Base-by-base conservation (phyloP, 2,888 invertebrate species). In the Limulus polyphemus region DNA sequence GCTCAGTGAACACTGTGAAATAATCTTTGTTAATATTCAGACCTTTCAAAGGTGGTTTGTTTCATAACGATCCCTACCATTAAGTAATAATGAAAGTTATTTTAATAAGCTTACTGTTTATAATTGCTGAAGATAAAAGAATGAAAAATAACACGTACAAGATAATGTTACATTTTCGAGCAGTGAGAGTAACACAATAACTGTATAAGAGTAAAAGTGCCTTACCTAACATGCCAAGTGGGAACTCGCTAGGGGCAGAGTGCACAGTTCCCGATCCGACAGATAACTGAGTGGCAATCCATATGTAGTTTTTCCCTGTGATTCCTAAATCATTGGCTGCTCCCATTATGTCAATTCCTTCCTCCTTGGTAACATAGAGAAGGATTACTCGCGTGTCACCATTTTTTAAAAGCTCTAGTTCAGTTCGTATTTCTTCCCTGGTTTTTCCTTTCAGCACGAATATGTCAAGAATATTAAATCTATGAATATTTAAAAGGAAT, bases 241-340 rank as follows among this genome's bases (percentile, higher is more conserved):
- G 92, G 76, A 92, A 92, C 75, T 89, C 84, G 60, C 82, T 80
- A 47, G 84, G 83, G 10, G 84, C 83, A 72, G 87, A 86, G 73
- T 84, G 82, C 70, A 87, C 87, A 72, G 88, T 88, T 58, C 73
- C 73, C 32, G 70, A 64, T 12, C 76, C 75, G 64, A 93, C 87
- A 69, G 92, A 92, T 74, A 90, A 90, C 77, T 95, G 94, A 57
- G 93, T 93, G 32, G 92, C 94, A 63, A 95, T 90, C 95, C 95
- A 95, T 11, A 95, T 90, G 77, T 93, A 94, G 76, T 92, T 92
- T 77, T 92, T 91, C 10, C 88, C 88, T 11, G 70, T 89, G 67
- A 91, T 83, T 70, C 87, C 86, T 13, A 76, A 70, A 71, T 85
- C 84, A 62, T 83, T 81, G 4, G 90, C 90, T 48, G 84, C 84